These are phyloP conservation scores for Lepidochitona cinerea DNA, from an alignment of 2,888 invertebrate genomes.

Conservation along the genomic window DNA sequence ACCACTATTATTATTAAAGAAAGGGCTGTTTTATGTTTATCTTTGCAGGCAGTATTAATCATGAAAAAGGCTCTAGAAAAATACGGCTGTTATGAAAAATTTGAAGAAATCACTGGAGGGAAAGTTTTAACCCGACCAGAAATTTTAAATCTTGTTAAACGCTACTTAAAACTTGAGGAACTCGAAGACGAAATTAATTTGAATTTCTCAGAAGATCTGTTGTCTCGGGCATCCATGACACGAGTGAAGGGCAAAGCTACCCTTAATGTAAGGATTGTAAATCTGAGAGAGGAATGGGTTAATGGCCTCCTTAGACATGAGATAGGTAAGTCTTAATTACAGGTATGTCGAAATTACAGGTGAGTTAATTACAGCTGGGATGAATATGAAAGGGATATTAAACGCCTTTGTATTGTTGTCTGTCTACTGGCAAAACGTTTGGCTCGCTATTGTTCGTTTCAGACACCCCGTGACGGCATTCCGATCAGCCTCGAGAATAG, in stretches of 20 bases:
- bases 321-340: slow-evolving; percentile 47
- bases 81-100: slow-evolving; percentile 61
- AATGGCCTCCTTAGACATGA: slow-evolving; percentile 65
- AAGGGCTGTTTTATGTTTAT: no score
- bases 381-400: no score
- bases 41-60: slow-evolving; percentile 58
- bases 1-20: no score
- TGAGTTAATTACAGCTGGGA: no score
- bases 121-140: slow-evolving; percentile 46
- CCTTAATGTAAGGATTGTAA: slow-evolving; percentile 58
- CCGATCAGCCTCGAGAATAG: no score
- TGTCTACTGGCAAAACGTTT: no score
- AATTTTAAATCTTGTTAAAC: slow-evolving; percentile 46
- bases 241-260: slow-evolving; percentile 55
- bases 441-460: no score
- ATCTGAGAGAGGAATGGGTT: slow-evolving; percentile 61
- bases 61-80: slow-evolving; percentile 53
- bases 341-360: no score
- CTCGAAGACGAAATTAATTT: slow-evolving; percentile 46
- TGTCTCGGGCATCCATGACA: slow-evolving; percentile 64
- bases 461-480: no score
- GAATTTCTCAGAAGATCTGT: slow-evolving; percentile 57
- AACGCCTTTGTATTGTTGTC: no score
- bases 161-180: slow-evolving; percentile 51
- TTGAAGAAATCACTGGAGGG: slow-evolving; percentile 61